phyloP scores from a whole-genome alignment of 2,113 vertebrate species.

The Astatotilapia flaviijosephi region DNA sequence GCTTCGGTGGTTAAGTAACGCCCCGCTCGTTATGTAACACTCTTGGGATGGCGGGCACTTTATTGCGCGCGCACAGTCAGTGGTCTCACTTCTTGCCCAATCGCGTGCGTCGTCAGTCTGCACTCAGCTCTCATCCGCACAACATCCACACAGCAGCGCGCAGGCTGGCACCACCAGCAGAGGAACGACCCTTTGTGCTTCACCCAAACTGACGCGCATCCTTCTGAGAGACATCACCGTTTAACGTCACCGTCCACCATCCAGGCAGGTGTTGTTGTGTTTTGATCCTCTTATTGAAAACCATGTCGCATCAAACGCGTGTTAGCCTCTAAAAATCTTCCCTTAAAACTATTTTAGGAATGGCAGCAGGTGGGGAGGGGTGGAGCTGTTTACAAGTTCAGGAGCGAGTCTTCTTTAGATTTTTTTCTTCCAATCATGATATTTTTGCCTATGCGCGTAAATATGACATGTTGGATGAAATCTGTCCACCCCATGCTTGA shows the following conservation, averaged over 20 bases:
- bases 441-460: neutral
- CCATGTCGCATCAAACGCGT: neutral
- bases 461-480: neutral
- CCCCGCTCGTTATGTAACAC: slow-evolving; percentile 66
- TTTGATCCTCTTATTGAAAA: neutral
- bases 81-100: slow-evolving; percentile 21
- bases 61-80: slow-evolving; percentile 31
- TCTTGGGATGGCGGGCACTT: slow-evolving; percentile 34
- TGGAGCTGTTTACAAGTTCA: slow-evolving; percentile 37
- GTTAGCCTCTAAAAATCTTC: neutral
- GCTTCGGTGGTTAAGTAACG: slow-evolving; percentile 36
- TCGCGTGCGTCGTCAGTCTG: slow-evolving; percentile 31
- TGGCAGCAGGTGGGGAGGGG: neutral
- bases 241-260: neutral
- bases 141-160: neutral
- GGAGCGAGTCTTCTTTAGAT: neutral
- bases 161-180: slow-evolving; percentile 20
- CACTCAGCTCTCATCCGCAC: slow-evolving; percentile 10
- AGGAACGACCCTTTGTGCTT: slow-evolving; percentile 44
- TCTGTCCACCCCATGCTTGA: neutral
- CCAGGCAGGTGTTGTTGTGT: slow-evolving; percentile 26
- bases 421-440: neutral
- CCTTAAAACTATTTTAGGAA: neutral
- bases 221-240: neutral
- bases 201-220: slow-evolving; percentile 14